A percentile compares a stretch with the other conserved stretches of the same genome.
phyloP scores from a whole-genome alignment of 2,113 vertebrate species.

The Laticauda colubrina region DNA sequence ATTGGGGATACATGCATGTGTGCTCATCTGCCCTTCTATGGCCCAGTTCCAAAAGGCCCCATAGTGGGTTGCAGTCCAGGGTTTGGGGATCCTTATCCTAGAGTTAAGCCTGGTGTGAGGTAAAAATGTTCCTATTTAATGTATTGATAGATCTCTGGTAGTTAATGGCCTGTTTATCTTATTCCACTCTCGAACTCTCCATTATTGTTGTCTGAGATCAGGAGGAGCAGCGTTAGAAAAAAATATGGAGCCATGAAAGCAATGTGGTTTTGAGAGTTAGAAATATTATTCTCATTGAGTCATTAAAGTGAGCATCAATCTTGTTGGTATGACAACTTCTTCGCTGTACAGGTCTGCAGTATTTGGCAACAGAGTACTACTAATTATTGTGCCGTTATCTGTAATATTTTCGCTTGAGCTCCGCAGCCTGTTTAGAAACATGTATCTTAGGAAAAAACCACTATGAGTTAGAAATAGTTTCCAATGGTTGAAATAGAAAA shows the following conservation, averaged over 20 bases:
- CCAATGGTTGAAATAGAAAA: not conserved
- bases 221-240: not conserved
- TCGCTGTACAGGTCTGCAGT: not conserved
- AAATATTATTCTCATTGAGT: not conserved
- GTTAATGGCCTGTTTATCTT: not conserved
- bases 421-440: not conserved
- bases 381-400: not conserved
- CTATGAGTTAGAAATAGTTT: not conserved
- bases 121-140: not conserved
- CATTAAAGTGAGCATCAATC: not conserved
- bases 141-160: not conserved
- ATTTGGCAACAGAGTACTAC: not conserved
- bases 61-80: not conserved
- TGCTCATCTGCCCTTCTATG: not conserved
- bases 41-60: not conserved
- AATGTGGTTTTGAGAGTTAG: not conserved
- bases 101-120: not conserved
- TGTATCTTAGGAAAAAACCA: not conserved
- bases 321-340: not conserved
- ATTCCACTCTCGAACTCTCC: not conserved
- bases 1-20: not conserved
- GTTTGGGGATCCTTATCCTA: not conserved
- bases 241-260: not conserved
- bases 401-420: not conserved
- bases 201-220: not conserved